Percentiles rank a stretch among this genome's conserved stretches.
These are phyloP conservation scores for Torymus aiolomorphi DNA, from an alignment of 2,888 invertebrate genomes.

Conservation along the genomic window DNA sequence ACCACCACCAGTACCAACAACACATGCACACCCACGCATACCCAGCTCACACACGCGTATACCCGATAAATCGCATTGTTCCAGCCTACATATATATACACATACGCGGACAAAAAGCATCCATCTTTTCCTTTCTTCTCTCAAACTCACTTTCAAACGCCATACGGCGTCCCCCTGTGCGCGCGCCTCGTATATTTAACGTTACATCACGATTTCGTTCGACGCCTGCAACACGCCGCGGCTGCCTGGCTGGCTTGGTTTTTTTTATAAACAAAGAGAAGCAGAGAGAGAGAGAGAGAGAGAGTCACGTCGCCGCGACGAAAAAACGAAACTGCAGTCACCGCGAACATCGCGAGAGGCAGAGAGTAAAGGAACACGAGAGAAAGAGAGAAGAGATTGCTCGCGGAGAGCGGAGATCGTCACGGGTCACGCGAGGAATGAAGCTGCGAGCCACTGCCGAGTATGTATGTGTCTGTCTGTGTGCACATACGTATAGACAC, in stretches of 20 bases:
- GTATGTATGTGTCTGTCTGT: conserved; percentile 24
- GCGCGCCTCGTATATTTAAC: conserved; percentile 20
- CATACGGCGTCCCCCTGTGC: conserved; percentile 5
- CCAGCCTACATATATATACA: too few species aligned
- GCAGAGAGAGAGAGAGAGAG: too few species aligned
- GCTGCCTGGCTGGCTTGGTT: not conserved
- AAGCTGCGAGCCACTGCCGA: too few species aligned
- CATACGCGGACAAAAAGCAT: too few species aligned
- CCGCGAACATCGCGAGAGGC: not conserved
- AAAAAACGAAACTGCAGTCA: conserved; percentile 15
- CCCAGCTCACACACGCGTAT: not conserved
- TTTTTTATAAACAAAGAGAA: conserved; percentile 35
- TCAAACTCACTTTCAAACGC: conserved; percentile 42
- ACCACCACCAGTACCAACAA: not conserved
- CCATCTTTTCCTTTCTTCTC: conserved; percentile 7
- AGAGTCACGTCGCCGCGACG: conserved; percentile 37
- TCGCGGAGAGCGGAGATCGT: conserved; percentile 28
- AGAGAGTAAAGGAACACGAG: conserved; percentile 15
- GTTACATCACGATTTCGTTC: conserved; percentile 49
- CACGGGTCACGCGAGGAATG: conserved; percentile 48
- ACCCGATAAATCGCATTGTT: not conserved
- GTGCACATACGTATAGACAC: not conserved
- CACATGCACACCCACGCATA: not conserved
- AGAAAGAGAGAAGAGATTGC: not conserved
- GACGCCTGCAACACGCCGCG: conserved; percentile 24